These are phyloP conservation scores for Empis livida DNA, from an alignment of 2,888 invertebrate species.

Conservation along the genomic window DNA sequence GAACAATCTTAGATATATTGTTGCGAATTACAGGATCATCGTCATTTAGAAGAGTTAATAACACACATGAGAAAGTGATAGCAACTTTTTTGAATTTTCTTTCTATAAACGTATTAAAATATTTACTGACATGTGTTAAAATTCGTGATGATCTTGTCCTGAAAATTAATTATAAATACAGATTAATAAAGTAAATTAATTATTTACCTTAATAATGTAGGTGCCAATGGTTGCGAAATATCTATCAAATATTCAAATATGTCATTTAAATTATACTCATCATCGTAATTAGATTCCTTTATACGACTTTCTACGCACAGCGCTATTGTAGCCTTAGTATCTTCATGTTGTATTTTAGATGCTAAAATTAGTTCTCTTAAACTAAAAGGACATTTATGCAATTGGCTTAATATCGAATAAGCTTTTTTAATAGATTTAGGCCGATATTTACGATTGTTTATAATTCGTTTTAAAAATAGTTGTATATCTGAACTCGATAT, in stretches of 20 bases:
- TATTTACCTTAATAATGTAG: slow-evolving; percentile 20
- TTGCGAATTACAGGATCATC: too few relatives aligned
- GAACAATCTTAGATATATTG: too few relatives aligned
- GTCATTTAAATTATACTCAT: slow-evolving; percentile 15
- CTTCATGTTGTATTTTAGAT: slow-evolving; percentile 18
- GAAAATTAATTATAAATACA: too few relatives aligned
- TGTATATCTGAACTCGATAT: background rate
- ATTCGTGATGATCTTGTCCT: too few relatives aligned
- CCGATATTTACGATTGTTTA: slow-evolving; percentile 14
- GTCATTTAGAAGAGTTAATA: too few relatives aligned
- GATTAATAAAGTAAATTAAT: background rate
- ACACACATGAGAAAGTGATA: too few relatives aligned
- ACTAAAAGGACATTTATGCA: slow-evolving; percentile 18
- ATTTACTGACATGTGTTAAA: too few relatives aligned
- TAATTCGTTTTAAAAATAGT: slow-evolving; percentile 8
- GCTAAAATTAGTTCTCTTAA: slow-evolving; percentile 13
- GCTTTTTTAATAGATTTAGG: slow-evolving; percentile 20
- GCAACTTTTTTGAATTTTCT: too few relatives aligned
- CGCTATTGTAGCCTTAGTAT: slow-evolving; percentile 22
- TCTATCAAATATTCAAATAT: slow-evolving; percentile 20
- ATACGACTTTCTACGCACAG: slow-evolving; percentile 22
- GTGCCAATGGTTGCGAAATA: slow-evolving; percentile 20
- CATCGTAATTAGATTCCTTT: slow-evolving; percentile 10
- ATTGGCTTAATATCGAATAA: slow-evolving; percentile 20
- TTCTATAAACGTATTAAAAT: too few relatives aligned